Percentiles rank a stretch among this genome's conserved stretches.
These are phyloP conservation scores for Thecophora atra DNA, from an alignment of 2,888 invertebrate species.

Conservation along the genomic window DNA sequence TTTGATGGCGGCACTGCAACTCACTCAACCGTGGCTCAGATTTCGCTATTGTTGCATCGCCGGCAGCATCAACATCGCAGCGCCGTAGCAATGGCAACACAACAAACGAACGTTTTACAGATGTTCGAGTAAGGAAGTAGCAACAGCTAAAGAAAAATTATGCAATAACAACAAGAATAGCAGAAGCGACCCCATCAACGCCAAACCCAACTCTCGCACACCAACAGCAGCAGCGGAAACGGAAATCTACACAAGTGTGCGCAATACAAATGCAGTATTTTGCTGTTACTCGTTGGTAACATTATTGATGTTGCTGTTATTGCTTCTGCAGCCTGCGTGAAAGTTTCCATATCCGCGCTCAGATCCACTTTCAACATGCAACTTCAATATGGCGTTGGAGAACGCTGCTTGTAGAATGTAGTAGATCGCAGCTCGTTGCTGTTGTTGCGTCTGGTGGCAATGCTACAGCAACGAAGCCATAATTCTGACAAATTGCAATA, in stretches of 20 bases:
- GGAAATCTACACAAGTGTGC: constrained; percentile 21
- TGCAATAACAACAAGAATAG: background rate
- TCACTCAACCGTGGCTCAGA: background rate
- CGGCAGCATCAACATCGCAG: background rate
- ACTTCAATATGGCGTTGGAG: constrained; percentile 18
- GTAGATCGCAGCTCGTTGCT: constrained; percentile 1
- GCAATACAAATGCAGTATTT: constrained; percentile 35
- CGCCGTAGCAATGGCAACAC: constrained; percentile 2
- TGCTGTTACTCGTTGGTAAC: constrained; percentile 33
- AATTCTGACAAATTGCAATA: constrained; percentile 38
- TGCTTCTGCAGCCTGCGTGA: background rate
- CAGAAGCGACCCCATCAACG: background rate
- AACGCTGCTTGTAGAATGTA: background rate
- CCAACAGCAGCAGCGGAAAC: background rate
- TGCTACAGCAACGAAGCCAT: constrained; percentile 16
- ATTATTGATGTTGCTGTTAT: constrained; percentile 34
- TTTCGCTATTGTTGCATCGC: background rate
- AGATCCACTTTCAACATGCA: constrained; percentile 25
- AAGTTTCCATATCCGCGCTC: constrained; percentile 26
- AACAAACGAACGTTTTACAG: background rate
- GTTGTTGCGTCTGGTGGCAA: background rate
- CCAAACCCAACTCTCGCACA: background rate
- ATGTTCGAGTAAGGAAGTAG: constrained; percentile 4
- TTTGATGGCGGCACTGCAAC: background rate
- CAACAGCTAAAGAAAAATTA: constrained; percentile 14